These are phyloP conservation scores for Ammodytes marinus DNA, from an alignment of 2,113 vertebrate genomes.

Conservation along the genomic window DNA sequence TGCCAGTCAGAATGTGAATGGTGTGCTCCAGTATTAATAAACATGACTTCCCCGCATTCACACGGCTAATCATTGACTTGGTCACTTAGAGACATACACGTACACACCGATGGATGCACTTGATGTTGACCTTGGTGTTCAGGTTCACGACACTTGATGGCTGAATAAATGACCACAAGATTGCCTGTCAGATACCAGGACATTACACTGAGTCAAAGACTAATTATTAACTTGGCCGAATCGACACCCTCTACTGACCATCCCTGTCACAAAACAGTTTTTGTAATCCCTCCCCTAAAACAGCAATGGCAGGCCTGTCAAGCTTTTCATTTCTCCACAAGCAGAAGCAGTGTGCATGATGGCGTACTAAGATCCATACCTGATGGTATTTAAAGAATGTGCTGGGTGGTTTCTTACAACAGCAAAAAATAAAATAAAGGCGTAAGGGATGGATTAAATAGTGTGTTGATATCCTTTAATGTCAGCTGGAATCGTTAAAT, in stretches of 20 bases:
- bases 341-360: not conserved
- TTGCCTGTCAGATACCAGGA: not conserved
- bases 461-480: not conserved
- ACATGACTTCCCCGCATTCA: slow-evolving; percentile 64
- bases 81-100: slow-evolving; percentile 26
- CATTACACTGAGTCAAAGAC: not conserved
- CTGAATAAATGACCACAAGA: slow-evolving; percentile 18
- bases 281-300: not conserved
- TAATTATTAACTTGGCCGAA: slow-evolving; percentile 11
- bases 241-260: not conserved
- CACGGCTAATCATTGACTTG: slow-evolving; percentile 53
- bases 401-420: not conserved
- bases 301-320: not conserved
- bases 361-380: not conserved
- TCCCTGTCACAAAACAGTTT: not conserved
- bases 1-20: slow-evolving; percentile 62
- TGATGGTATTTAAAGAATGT: not conserved
- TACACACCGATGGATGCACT: slow-evolving; percentile 1
- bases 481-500: not conserved
- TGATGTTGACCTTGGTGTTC: slow-evolving; percentile 20
- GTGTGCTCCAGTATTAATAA: slow-evolving; percentile 62
- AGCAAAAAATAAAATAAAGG: not conserved
- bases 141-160: slow-evolving; percentile 17
- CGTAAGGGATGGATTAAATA: not conserved
- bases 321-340: not conserved